Percentiles rank a stretch among this genome's conserved stretches.
Conservation (phyloP, 1,140 invertebrate genomes). For the Drosophila ananassae region DNA sequence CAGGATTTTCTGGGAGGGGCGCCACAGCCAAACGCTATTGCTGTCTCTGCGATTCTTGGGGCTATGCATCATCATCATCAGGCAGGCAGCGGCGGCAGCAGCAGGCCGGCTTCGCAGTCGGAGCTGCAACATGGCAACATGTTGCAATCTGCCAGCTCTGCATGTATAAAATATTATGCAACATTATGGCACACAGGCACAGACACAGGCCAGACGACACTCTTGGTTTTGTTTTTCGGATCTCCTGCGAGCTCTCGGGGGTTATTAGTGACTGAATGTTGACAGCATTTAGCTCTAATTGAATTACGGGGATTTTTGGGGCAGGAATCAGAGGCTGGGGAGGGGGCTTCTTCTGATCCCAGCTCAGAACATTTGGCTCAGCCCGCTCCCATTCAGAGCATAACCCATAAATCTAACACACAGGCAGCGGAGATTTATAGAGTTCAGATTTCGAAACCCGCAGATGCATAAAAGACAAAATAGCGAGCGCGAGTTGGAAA, state of each 20-base stretch:
- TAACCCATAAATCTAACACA: slow-evolving; percentile 69
- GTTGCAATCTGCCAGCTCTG: slow-evolving; percentile 78
- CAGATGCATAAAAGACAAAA: slow-evolving; percentile 39
- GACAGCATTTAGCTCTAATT: slow-evolving; percentile 80
- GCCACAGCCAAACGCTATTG: slow-evolving; percentile 40
- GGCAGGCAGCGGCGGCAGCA: not conserved
- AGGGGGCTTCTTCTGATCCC: no score
- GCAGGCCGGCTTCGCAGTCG: slow-evolving; percentile 25
- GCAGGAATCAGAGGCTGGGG: not conserved
- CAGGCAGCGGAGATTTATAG: slow-evolving; percentile 56
- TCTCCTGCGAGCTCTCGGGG: slow-evolving; percentile 6
- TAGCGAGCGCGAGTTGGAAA: slow-evolving; percentile 28
- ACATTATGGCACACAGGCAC: slow-evolving; percentile 63
- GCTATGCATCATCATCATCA: slow-evolving; percentile 78
- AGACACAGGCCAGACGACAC: slow-evolving; percentile 64
- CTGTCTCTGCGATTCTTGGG: slow-evolving; percentile 70
- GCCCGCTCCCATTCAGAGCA: slow-evolving; percentile 64
- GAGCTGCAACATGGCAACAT: slow-evolving; percentile 63
- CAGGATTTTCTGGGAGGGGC: slow-evolving; percentile 68
- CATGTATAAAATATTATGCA: slow-evolving; percentile 78
- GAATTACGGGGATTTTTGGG: slow-evolving; percentile 41
- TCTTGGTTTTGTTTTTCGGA: slow-evolving; percentile 38
- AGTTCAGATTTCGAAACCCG: slow-evolving; percentile 70
- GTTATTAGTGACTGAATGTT: slow-evolving; percentile 67
- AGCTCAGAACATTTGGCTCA: slow-evolving; percentile 48